phyloP scores from a whole-genome alignment of 2,888 invertebrate species.

The Troilus luridus region DNA sequence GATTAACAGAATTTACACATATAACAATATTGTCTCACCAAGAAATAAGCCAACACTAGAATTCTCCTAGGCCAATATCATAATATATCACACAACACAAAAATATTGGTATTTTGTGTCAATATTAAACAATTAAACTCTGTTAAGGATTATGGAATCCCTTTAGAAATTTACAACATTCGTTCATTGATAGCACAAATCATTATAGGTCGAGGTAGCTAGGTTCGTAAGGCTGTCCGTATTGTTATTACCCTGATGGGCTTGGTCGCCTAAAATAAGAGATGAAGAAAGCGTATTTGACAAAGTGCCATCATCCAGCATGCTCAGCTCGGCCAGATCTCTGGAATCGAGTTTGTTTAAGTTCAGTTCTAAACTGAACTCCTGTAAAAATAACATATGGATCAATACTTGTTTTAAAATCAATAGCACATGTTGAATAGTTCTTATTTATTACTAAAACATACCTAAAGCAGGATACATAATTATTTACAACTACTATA shows the following conservation, averaged over 20 bases:
- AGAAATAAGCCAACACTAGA: background rate
- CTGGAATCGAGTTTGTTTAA: slow-evolving; percentile 69
- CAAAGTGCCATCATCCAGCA: slow-evolving; percentile 69
- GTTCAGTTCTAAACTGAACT: slow-evolving; percentile 68
- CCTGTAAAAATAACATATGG: slow-evolving; percentile 63
- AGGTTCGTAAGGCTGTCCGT: slow-evolving; percentile 74
- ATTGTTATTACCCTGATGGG: slow-evolving; percentile 69
- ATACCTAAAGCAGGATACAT: too few relatives aligned
- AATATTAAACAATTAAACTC: background rate
- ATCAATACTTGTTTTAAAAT: too few relatives aligned
- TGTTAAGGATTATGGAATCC: background rate
- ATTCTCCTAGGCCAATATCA: slow-evolving; percentile 33
- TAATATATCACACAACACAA: slow-evolving; percentile 52
- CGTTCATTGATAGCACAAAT: slow-evolving; percentile 57
- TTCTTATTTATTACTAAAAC: too few relatives aligned
- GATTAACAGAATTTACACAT: background rate
- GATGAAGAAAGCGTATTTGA: slow-evolving; percentile 71
- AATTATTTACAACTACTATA: too few relatives aligned
- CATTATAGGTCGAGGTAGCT: slow-evolving; percentile 67
- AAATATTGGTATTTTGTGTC: slow-evolving; percentile 9
- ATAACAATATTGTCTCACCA: background rate
- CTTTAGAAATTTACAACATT: background rate
- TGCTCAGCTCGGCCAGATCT: slow-evolving; percentile 68
- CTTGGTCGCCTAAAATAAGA: slow-evolving; percentile 70
- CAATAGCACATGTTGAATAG: too few relatives aligned